Percentiles rank a stretch among this genome's conserved stretches.
These are phyloP conservation scores for Anodontia alba DNA, from an alignment of 2,888 invertebrate genomes.

Conservation along the genomic window DNA sequence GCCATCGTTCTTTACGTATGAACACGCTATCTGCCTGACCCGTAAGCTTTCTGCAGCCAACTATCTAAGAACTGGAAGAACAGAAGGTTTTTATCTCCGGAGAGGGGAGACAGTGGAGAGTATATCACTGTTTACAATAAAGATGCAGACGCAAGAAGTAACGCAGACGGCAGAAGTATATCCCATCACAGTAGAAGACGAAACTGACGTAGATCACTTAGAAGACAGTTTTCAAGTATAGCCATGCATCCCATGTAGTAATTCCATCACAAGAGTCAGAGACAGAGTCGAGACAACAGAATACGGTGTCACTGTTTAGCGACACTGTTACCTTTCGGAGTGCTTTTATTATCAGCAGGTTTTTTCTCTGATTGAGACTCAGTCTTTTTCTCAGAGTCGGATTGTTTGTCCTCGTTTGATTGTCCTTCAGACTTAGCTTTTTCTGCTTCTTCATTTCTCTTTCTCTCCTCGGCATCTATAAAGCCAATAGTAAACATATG, in stretches of 20 bases:
- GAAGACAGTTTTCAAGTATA: conserved; percentile 11
- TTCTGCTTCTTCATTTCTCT: conserved; percentile 40
- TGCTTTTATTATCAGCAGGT: conserved; percentile 47
- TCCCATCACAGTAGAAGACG: conserved; percentile 13
- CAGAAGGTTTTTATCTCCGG: background rate
- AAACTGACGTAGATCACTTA: conserved; percentile 9
- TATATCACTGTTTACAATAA: background rate
- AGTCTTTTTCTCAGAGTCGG: conserved; percentile 27
- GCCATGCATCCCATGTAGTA: conserved; percentile 10
- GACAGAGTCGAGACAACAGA: conserved; percentile 7
- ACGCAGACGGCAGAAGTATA: background rate
- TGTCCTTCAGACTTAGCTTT: conserved; percentile 31
- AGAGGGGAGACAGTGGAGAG: background rate
- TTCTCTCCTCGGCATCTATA: conserved; percentile 57
- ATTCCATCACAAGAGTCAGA: conserved; percentile 7
- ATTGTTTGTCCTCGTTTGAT: conserved; percentile 37
- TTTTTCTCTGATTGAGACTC: conserved; percentile 30
- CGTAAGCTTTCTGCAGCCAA: background rate
- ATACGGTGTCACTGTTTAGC: conserved; percentile 24
- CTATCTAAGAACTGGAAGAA: background rate
- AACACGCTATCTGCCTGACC: background rate
- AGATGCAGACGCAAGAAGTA: conserved; percentile 3
- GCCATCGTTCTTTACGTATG: background rate
- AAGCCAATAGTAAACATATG: background rate
- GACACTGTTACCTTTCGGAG: conserved; percentile 23